Base-by-base conservation (phyloP, 2,888 invertebrate genomes). In the Platerodrilus igneus region DNA sequence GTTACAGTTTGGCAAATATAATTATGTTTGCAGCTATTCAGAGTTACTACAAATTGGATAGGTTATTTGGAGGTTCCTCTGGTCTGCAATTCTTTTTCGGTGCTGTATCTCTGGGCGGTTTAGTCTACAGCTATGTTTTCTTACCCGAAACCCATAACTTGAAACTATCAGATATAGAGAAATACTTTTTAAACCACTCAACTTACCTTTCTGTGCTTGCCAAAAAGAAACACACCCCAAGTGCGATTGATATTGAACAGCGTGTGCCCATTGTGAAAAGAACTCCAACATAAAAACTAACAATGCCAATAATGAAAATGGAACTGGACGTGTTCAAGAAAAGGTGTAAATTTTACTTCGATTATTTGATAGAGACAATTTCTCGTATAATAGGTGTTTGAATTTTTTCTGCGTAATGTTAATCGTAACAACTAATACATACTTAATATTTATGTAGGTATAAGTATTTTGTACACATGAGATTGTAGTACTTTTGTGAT, bases 11-110 rank as follows among this genome's bases (percentile, higher is more conserved):
- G 50, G 76, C 74, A 2, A 75, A 77, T 51, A 48, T 75, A 15
- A 60, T 76, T 1, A 75, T 77, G 75, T 77, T 77, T 50, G 60
- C 66, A 2, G 71, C 75, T 0, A 67, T 77, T 1, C 74, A 76
- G 50, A 68, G 68, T 37, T 77, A 74, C 55, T 56, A 61, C 39
- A 51, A 55, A 4, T 39, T 69, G 16, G 49, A 58, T 9, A 52
- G 56, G n/a, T 46, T 60, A 7, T 57, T 68, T 15, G 58, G 63
- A 44, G 75, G 74, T 3, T 63, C 72, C 1, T 66, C 72, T 33
- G 73, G 70, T 1, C 62, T 74, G 11, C 76, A 74, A 39, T 76
- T 69, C 68, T 73, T 74, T 55, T 76, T 76, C 48, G 71, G 73
- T 1, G 66, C 55, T 0, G 59, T 74, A 2, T 71, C 75, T 0